Conservation (phyloP, 2,888 invertebrate species). For the Noctua pronuba region DNA sequence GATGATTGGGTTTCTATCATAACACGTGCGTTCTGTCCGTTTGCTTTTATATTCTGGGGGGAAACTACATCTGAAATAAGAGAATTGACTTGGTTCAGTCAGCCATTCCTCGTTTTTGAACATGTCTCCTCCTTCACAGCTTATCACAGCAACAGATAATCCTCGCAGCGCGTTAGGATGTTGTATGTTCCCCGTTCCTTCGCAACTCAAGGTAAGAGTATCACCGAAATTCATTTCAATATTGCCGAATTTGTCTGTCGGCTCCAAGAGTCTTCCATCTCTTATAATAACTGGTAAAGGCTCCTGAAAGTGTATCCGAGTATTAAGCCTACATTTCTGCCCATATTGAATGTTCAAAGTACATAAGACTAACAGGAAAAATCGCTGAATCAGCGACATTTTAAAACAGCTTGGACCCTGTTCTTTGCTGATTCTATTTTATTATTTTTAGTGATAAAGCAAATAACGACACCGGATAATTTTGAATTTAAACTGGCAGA, state of each 20-base stretch:
- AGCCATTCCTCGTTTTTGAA: constrained; percentile 83
- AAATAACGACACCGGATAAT: constrained; percentile 28
- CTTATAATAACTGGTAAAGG: constrained; percentile 82
- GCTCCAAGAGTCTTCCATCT: constrained; percentile 80
- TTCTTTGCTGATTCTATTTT: constrained; percentile 1
- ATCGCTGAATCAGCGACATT: constrained; percentile 73
- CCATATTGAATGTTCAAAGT: constrained; percentile 75
- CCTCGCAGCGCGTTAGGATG: constrained; percentile 75
- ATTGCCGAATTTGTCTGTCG: constrained; percentile 79
- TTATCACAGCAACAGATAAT: constrained; percentile 74
- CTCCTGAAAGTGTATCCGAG: constrained; percentile 79
- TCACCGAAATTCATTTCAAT: constrained; percentile 79
- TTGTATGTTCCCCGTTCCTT: constrained; percentile 72
- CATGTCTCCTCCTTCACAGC: constrained; percentile 77
- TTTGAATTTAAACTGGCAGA: constrained; percentile 33
- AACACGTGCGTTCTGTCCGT: constrained; percentile 80
- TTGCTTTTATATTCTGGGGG: constrained; percentile 77
- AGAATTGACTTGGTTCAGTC: constrained; percentile 74
- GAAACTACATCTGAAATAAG: constrained; percentile 74
- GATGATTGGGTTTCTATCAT: constrained; percentile 74
- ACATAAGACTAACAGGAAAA: constrained; percentile 78
- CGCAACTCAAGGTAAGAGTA: constrained; percentile 80
- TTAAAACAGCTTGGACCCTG: constrained; percentile 14
- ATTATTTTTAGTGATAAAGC: not conserved
- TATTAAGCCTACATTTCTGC: constrained; percentile 78